Conservation (phyloP, 2,113 vertebrate genomes). For the Scopus umbretta region DNA sequence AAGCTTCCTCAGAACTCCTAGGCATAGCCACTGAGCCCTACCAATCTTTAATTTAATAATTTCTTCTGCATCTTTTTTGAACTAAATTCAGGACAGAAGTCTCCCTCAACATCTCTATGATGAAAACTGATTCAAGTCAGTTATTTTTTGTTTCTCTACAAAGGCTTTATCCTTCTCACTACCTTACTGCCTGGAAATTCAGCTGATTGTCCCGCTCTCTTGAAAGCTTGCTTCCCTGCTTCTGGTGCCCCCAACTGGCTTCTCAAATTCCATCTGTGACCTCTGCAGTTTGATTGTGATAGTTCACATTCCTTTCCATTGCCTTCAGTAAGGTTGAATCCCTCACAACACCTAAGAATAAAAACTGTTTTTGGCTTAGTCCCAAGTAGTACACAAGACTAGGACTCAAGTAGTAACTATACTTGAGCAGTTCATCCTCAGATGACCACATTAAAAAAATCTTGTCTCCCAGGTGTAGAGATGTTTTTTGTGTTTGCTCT, state of each 20-base stretch:
- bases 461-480: neutral
- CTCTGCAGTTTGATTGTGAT: neutral
- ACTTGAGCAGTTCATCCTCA: neutral
- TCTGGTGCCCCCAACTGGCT: neutral
- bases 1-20: neutral
- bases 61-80: neutral
- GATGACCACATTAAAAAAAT: neutral
- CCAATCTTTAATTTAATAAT: neutral
- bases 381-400: neutral
- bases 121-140: neutral
- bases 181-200: neutral
- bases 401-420: neutral
- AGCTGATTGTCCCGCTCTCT: neutral
- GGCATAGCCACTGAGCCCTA: neutral
- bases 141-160: neutral
- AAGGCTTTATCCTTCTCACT: neutral
- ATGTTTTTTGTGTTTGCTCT: neutral
- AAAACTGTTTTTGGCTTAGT: neutral
- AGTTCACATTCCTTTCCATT: neutral
- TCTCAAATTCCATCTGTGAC: constrained; percentile 12
- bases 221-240: neutral
- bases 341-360: neutral
- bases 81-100: neutral
- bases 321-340: neutral
- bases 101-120: neutral